Conservation (phyloP, 2,888 invertebrate species). For the Brachyptera putata region DNA sequence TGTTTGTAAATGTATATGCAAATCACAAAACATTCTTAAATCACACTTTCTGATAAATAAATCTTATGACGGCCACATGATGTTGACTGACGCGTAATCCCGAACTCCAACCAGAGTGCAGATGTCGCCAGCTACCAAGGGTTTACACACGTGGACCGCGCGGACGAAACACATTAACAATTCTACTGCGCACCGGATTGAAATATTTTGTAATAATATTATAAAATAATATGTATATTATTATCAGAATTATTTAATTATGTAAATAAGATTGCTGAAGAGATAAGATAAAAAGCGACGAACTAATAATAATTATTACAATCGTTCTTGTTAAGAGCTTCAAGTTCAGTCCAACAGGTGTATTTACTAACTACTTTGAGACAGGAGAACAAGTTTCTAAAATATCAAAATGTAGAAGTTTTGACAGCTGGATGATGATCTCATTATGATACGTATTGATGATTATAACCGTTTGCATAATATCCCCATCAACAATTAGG, state of each 20-base stretch:
- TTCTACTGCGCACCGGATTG: conserved; percentile 7
- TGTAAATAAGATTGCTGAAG: too few relatives aligned
- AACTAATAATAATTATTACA: not conserved
- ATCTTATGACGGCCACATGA: conserved; percentile 7
- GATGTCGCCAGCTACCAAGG: conserved; percentile 27
- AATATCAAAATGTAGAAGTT: too few relatives aligned
- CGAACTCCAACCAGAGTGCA: not conserved
- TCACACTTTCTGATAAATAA: not conserved
- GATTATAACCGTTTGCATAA: too few relatives aligned
- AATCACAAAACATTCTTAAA: not conserved
- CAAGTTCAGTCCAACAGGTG: too few relatives aligned
- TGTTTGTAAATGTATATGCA: not conserved
- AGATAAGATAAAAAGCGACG: not conserved
- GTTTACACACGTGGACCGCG: conserved; percentile 17
- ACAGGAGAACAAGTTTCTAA: too few relatives aligned
- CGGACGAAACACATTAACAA: not conserved
- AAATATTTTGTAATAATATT: not conserved
- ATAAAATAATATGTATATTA: not conserved
- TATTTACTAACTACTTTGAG: too few relatives aligned
- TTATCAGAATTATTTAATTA: not conserved
- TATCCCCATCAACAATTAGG: too few relatives aligned
- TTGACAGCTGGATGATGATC: too few relatives aligned
- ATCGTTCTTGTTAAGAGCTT: not conserved
- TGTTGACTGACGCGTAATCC: conserved; percentile 30
- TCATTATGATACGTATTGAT: too few relatives aligned